phyloP scores from a whole-genome alignment of 2,113 vertebrate genomes.

The Neolamprologus devosi region DNA sequence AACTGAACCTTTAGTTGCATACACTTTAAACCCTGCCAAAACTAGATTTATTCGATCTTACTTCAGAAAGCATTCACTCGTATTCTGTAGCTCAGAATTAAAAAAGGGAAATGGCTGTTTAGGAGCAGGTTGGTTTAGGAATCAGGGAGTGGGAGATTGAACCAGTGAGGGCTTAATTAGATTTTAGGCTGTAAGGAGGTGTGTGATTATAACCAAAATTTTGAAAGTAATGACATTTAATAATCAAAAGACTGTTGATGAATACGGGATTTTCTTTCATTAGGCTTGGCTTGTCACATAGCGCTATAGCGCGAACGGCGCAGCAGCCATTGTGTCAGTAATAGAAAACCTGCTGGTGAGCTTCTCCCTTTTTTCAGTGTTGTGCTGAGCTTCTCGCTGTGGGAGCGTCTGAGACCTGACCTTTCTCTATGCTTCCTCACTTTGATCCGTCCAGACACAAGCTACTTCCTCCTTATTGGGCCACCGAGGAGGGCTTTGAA shows the following conservation, averaged over 20 bases:
- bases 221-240: neutral
- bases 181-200: neutral
- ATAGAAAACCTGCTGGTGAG: slow-evolving; percentile 44
- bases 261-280: neutral
- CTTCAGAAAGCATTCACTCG: neutral
- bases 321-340: slow-evolving; percentile 21
- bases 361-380: slow-evolving; percentile 20
- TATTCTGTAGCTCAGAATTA: neutral
- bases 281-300: neutral
- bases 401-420: slow-evolving; percentile 60
- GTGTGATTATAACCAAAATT: neutral
- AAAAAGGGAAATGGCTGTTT: neutral
- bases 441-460: slow-evolving; percentile 67
- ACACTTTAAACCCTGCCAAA: neutral
- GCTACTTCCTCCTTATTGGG: slow-evolving; percentile 55
- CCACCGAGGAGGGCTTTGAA: slow-evolving; percentile 67
- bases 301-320: neutral
- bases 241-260: neutral
- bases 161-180: neutral
- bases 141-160: neutral
- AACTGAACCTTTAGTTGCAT: neutral
- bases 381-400: slow-evolving; percentile 24
- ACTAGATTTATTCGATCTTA: neutral
- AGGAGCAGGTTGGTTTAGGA: neutral
- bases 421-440: slow-evolving; percentile 52